Conservation (phyloP, 1,140 invertebrate species). For the Diprion similis region DNA sequence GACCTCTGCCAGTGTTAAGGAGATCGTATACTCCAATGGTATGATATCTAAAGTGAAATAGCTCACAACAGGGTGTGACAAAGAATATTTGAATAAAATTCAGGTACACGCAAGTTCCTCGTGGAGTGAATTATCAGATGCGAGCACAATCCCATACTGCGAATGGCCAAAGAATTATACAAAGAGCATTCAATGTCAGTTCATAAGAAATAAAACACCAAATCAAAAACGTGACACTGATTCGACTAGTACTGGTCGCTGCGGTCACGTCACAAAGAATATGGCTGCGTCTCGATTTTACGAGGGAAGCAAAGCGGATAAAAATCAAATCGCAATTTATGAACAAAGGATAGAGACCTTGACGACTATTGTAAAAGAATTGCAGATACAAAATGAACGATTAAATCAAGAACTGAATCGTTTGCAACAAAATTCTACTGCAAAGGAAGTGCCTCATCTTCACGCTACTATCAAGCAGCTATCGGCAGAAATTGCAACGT, state of each 20-base stretch:
- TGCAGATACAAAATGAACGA: conserved; percentile 38
- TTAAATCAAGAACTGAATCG: conserved; percentile 36
- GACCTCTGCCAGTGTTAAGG: conserved; percentile 29
- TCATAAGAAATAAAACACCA: conserved; percentile 5
- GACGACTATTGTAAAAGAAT: conserved; percentile 30
- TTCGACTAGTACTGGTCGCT: conserved; percentile 16
- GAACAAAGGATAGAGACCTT: conserved; percentile 33
- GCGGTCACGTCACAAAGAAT: background rate
- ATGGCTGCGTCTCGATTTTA: background rate
- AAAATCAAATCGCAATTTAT: conserved; percentile 25
- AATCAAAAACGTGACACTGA: background rate
- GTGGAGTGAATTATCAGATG: conserved; percentile 34
- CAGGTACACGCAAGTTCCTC: conserved; percentile 34
- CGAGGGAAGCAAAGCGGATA: conserved; percentile 18
- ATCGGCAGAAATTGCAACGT: conserved; percentile 33
- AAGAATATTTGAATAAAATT: background rate
- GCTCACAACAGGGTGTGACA: background rate
- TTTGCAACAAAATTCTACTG: conserved; percentile 20
- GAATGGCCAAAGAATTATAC: conserved; percentile 15
- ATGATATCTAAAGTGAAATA: conserved; percentile 8
- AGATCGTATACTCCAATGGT: conserved; percentile 30
- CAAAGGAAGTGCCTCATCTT: conserved; percentile 24
- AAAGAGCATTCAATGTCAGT: conserved; percentile 12
- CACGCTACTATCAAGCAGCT: conserved; percentile 33
- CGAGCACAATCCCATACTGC: conserved; percentile 21